Evolutionary conservation across 2,113 vertebrate species (phyloP), one percentile per base, ranked within the genome.

Genomic region (Syngnathus scovelli): DNA sequence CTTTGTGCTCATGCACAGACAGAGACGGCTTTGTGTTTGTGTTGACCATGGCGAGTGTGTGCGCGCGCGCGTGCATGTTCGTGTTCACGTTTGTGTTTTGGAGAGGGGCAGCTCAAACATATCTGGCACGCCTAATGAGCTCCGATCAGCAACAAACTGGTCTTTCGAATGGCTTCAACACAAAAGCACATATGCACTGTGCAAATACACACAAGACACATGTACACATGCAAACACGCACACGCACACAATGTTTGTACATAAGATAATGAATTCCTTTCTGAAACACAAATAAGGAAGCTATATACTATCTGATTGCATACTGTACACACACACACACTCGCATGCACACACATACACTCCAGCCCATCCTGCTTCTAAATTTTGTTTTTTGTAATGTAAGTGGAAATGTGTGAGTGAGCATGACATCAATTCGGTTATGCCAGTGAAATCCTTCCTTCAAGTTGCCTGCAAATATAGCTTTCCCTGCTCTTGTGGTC

Each of bases 11-110:
- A 83, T 83, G 82, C 74, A 75, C 80, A 82, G 85, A 91, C 90
- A 91, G 90, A 91, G 88, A 74, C 70, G 15, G 80, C 86, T 88
- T 90, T 92, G 89, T 92, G 77, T 81, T 58, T 61, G 23, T 68
- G 63, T 51, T 48, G 44, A 48, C 51, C 52, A 51, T 73, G 66
- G 74, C 65, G 72, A 61, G 65, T 61, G 72, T 67, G 72, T 33
- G 66, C 43, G 67, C 44, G 3, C 8, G 41, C 27, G 62, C 37
- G 65, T 69, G 67, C 77, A 66, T 70, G 55, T 64, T 39, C 69
- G 67, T 43, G 55, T 54, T 10, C 39, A 60, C 58, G 69, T 64
- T 61, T 46, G 43, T 74, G 56, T 62, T 63, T 69, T 48, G 39
- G 48, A 72, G 65, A 33, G 61, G 65, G 64, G 36, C 59, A 77